phyloP scores from a whole-genome alignment of 1,140 invertebrate genomes.

The Meloidogyne exigua region DNA sequence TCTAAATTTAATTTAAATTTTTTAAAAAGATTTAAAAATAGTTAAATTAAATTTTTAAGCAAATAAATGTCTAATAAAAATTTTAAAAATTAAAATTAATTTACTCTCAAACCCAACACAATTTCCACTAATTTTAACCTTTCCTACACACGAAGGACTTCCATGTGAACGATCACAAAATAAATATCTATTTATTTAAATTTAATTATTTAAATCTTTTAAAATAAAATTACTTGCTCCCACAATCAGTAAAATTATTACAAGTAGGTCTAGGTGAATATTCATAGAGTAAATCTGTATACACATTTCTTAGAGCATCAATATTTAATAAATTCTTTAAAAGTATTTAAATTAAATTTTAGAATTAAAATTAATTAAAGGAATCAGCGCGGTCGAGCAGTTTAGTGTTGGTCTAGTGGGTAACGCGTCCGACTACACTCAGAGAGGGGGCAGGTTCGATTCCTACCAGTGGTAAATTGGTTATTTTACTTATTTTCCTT shows the following conservation, averaged over 20 bases:
- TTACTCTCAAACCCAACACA: slow-evolving; percentile 39
- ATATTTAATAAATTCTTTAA: slow-evolving; percentile 54
- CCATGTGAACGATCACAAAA: slow-evolving; percentile 58
- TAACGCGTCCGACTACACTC: no score
- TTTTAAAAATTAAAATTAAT: background rate
- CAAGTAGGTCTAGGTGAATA: slow-evolving; percentile 59
- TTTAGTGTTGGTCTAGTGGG: no score
- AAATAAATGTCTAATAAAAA: slow-evolving; percentile 5
- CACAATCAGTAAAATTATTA: slow-evolving; percentile 43
- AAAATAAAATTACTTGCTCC: slow-evolving; percentile 45
- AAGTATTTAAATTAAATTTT: slow-evolving; percentile 8
- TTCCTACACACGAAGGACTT: slow-evolving; percentile 48
- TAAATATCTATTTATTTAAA: slow-evolving; percentile 43
- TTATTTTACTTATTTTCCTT: no score
- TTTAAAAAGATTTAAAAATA: slow-evolving; percentile 9
- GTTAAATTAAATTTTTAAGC: slow-evolving; percentile 1
- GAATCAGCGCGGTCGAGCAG: no score
- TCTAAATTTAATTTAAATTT: slow-evolving; percentile 21
- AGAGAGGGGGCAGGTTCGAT: background rate
- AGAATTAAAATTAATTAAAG: no score
- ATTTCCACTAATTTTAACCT: slow-evolving; percentile 50
- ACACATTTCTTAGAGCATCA: slow-evolving; percentile 58
- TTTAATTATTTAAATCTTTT: background rate
- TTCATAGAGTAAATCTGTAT: slow-evolving; percentile 58
- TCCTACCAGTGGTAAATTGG: no score